phyloP scores from a whole-genome alignment of 2,888 invertebrate species.

The Troides aeacus region DNA sequence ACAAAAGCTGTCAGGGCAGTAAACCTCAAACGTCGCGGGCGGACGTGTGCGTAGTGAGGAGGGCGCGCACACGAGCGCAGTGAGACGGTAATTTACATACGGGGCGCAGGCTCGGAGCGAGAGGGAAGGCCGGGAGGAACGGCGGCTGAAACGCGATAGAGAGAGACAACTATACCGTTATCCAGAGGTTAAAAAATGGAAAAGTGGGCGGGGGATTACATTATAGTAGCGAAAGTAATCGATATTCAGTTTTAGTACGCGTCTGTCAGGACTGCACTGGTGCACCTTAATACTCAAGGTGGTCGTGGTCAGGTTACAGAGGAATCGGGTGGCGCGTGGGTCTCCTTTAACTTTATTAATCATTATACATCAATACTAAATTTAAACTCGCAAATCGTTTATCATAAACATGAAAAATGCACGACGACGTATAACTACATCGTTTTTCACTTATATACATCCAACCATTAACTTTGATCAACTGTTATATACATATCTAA shows the following conservation, averaged over 20 bases:
- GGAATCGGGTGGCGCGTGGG: constrained; percentile 38
- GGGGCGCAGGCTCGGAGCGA: constrained; percentile 56
- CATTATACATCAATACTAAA: too few species aligned
- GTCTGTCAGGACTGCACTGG: constrained; percentile 75
- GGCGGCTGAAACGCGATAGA: constrained; percentile 55
- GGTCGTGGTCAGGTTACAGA: constrained; percentile 60
- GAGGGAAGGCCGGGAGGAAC: constrained; percentile 53
- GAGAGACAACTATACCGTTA: constrained; percentile 74
- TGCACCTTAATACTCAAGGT: constrained; percentile 73
- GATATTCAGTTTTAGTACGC: constrained; percentile 80
- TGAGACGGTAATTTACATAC: constrained; percentile 80
- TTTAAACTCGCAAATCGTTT: too few species aligned
- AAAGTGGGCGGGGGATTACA: constrained; percentile 82
- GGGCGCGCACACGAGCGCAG: constrained; percentile 61
- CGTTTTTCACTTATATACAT: too few species aligned
- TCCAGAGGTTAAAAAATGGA: constrained; percentile 74
- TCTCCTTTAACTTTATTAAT: background rate
- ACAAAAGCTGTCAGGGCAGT: constrained; percentile 77
- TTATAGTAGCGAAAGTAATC: constrained; percentile 82
- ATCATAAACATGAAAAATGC: too few species aligned
- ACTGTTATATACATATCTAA: too few species aligned
- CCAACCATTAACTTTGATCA: too few species aligned
- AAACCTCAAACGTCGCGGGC: constrained; percentile 65
- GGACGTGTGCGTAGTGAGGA: constrained; percentile 52
- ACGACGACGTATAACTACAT: too few species aligned